Evolutionary conservation across 2,113 vertebrate species (phyloP).

Genomic region (Entomyzon cyanotis): DNA sequence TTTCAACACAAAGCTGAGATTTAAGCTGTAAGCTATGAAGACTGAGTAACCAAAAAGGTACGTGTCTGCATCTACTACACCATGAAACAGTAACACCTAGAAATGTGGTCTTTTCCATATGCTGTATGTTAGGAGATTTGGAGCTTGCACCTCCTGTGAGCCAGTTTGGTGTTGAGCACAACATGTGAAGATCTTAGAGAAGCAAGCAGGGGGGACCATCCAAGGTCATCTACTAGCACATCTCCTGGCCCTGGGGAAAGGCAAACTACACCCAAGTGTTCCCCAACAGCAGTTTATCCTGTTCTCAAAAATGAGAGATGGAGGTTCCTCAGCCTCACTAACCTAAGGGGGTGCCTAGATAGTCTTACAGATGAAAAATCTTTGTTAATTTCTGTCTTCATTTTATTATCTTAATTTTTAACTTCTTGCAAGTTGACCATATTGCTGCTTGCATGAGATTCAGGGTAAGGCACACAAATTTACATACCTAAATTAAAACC

Average conservation of each 20-base stretch:
- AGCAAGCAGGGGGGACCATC: neutral
- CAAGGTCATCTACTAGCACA: neutral
- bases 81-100: neutral
- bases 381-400: neutral
- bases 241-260: neutral
- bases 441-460: neutral
- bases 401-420: neutral
- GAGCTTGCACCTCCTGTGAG: neutral
- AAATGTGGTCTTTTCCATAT: accelerated
- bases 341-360: neutral
- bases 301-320: neutral
- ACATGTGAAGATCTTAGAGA: neutral
- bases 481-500: neutral
- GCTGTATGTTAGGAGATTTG: neutral
- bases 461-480: neutral
- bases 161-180: neutral
- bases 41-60: neutral
- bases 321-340: neutral
- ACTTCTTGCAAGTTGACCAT: neutral
- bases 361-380: neutral
- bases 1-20: neutral
- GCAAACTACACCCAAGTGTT: neutral
- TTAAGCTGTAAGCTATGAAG: neutral
- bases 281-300: neutral
- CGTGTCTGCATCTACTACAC: neutral